These are phyloP conservation scores for Coelopa pilipes DNA, from an alignment of 2,888 invertebrate species.

Conservation along the genomic window DNA sequence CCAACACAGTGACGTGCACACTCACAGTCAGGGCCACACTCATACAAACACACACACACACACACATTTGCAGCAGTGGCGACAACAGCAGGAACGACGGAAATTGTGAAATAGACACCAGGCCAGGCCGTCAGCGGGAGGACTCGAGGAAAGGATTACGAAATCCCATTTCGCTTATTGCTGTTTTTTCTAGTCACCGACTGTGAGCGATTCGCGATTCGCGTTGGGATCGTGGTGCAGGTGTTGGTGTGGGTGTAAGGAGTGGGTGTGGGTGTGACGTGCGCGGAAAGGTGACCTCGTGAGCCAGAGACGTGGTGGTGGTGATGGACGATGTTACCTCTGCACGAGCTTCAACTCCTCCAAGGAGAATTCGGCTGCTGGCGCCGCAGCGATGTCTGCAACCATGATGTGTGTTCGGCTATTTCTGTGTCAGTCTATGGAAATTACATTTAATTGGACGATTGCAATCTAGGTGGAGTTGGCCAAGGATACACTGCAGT, in stretches of 20 bases:
- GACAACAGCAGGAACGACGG: not conserved
- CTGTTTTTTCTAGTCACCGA: not conserved
- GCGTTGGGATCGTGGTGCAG: not conserved
- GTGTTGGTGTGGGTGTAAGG: no score
- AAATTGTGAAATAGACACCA: constrained; percentile 18
- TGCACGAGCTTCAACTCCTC: constrained; percentile 22
- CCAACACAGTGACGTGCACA: not conserved
- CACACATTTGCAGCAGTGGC: constrained; percentile 7
- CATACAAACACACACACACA: no score
- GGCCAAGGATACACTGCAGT: no score
- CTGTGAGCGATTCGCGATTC: not conserved
- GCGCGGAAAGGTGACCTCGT: no score
- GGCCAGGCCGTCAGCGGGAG: not conserved
- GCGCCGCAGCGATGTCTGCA: constrained; percentile 17
- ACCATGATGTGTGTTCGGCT: constrained; percentile 7
- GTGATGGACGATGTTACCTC: not conserved
- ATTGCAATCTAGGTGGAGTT: not conserved
- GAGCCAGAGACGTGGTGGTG: no score
- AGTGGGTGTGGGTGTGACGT: no score
- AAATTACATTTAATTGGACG: constrained; percentile 1
- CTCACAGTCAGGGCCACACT: no score
- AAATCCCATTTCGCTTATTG: constrained; percentile 9
- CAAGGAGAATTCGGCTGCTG: constrained; percentile 26
- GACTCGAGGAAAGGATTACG: not conserved
- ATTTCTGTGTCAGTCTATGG: not conserved